These are phyloP conservation scores for Calephelis nemesis DNA, from an alignment of 1,140 invertebrate genomes.

Conservation along the genomic window DNA sequence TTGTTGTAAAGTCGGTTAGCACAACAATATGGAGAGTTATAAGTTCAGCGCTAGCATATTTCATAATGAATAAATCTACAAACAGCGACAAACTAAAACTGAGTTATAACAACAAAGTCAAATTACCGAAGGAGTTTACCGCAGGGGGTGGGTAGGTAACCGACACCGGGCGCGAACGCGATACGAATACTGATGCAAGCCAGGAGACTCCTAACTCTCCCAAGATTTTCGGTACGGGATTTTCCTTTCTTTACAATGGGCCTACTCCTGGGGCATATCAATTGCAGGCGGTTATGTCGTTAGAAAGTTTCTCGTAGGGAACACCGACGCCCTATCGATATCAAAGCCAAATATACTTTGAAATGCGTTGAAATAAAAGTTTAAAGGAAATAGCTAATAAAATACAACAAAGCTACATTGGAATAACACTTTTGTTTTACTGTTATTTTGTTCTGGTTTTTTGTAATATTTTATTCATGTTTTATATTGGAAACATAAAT, in stretches of 20 bases:
- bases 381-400: slow-evolving; percentile 4
- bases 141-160: slow-evolving; percentile 50
- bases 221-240: slow-evolving; percentile 77
- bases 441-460: too few relatives aligned
- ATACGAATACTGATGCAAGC: slow-evolving; percentile 68
- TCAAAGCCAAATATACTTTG: slow-evolving; percentile 49
- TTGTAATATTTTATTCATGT: too few relatives aligned
- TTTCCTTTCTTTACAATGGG: slow-evolving; percentile 79
- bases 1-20: too few relatives aligned
- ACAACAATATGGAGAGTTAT: too few relatives aligned
- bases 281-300: slow-evolving; percentile 79
- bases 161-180: slow-evolving; percentile 61
- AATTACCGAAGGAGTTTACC: slow-evolving; percentile 77
- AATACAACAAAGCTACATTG: neutral
- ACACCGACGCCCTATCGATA: slow-evolving; percentile 63
- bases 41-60: slow-evolving; percentile 42
- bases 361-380: slow-evolving; percentile 3
- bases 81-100: slow-evolving; percentile 74
- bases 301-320: slow-evolving; percentile 73
- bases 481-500: too few relatives aligned
- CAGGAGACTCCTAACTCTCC: slow-evolving; percentile 64
- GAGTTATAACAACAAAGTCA: slow-evolving; percentile 79
- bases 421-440: neutral
- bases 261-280: slow-evolving; percentile 78
- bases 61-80: slow-evolving; percentile 74